These are phyloP conservation scores for Labia minor DNA, from an alignment of 2,888 invertebrate species.

Conservation along the genomic window DNA sequence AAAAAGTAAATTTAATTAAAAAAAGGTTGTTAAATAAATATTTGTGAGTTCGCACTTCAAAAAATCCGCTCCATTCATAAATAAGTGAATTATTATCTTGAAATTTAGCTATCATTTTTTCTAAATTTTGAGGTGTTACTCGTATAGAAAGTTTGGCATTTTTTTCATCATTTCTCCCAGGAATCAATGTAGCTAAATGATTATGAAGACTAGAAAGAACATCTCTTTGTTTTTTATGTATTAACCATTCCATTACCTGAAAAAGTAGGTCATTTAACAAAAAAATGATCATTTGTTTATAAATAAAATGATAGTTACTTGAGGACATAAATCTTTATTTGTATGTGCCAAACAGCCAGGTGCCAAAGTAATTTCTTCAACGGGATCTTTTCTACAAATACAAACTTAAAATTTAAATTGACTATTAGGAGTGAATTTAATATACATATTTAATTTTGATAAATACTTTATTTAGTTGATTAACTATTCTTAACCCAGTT, in stretches of 20 bases:
- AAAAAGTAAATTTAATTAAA: too few species aligned
- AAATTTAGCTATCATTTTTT: constrained; percentile 34
- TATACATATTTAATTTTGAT: too few species aligned
- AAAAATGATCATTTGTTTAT: constrained; percentile 15
- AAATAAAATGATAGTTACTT: constrained; percentile 18
- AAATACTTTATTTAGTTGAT: too few species aligned
- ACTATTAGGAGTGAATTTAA: too few species aligned
- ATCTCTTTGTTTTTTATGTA: constrained; percentile 43
- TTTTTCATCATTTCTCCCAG: constrained; percentile 21
- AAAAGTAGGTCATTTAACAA: neutral
- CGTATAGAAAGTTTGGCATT: constrained; percentile 31
- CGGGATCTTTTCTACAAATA: constrained; percentile 30
- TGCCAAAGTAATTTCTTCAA: constrained; percentile 30
- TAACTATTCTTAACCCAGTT: too few species aligned
- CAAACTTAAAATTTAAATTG: constrained; percentile 26
- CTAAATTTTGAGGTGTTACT: constrained; percentile 35
- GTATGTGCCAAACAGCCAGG: constrained; percentile 38
- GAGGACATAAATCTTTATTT: constrained; percentile 32
- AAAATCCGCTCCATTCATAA: neutral
- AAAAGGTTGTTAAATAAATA: too few species aligned
- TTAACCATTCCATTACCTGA: constrained; percentile 37
- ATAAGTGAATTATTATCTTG: constrained; percentile 25
- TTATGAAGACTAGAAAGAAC: constrained; percentile 43
- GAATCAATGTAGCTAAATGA: constrained; percentile 32
- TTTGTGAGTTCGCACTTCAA: neutral